Evolutionary conservation across 2,888 invertebrate genomes (phyloP), one percentile per base, ranked within the genome.

Genomic region (Amphiduros pacificus): DNA sequence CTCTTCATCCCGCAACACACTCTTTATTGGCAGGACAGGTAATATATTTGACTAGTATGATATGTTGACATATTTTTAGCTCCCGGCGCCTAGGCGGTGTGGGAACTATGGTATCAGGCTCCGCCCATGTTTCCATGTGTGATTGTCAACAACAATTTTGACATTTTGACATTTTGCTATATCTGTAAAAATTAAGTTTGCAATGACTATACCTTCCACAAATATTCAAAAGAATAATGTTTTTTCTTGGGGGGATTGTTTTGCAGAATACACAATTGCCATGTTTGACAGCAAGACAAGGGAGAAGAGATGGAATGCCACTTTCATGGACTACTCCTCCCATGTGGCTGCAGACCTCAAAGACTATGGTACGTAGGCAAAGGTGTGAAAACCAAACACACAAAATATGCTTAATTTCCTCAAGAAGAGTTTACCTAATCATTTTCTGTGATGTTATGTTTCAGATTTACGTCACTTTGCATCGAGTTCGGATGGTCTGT

Each of bases 241-340:
- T n/a, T n/a, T n/a, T n/a, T n/a, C n/a, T n/a, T n/a, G n/a, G n/a
- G n/a, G 14, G 9, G 6, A 24, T 44, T 70, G 49, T 41, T 31
- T 73, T 74, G 26, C 72, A 78, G 81, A 97, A 77, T 98, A 97
- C 82, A 92, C 92, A 64, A 89, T 98, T 53, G 89, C 93, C 77
- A 96, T 98, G 94, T 91, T 91, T 69, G 96, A 98, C 78, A 89
- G 89, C 67, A 89, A 91, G 40, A 87, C 86, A 26, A 85, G 87
- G 44, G 85, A 86, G 52, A 89, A 90, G 77, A 78, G 77, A 66
- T 98, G 97, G 97, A 98, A 99, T 84, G 92, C 97, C 4, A 97
- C 97, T 0, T 98, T 93, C 85, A 92, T 90, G 76, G 97, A 97
- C 84, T 99, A 98, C 81, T 90, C 95, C 1, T 81, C 84, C 0